Base-by-base conservation (phyloP, 23 tunicate species). In the Clavelina lepadiformis region DNA sequence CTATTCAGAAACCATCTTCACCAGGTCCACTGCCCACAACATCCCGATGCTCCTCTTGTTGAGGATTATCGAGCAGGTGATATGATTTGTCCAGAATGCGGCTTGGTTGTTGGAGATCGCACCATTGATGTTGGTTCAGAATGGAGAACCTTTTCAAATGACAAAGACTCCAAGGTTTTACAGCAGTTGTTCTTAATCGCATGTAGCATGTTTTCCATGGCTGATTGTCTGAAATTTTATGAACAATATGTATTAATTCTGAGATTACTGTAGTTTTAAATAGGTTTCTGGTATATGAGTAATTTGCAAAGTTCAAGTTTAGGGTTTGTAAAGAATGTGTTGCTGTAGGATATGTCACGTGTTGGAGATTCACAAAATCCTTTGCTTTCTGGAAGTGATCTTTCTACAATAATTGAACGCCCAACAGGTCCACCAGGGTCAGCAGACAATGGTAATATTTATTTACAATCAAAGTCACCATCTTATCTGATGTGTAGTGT, bases 11-110 rank as follows among this genome's bases (percentile, higher is more conserved):
- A 61, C 47, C 80, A 89, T 61, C 58, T 77, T 20, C 83, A 76
- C 46, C 98, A 91, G 63, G 72, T 93, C 1, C 80, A 75, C 31
- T 93, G 98, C 64, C 98, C 93, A 3, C 78, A 85, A 5, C 98
- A 93, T 56, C 98, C 98, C 19, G 94, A 84, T 62, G 95, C 79
- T 6, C 74, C 86, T 41, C 67, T 93, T 50, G 69, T 85, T 51
- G 98, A 93, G 74, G 98, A 93, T 79, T 85, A 93, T 53, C 58
- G 98, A 21, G 98, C 98, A 25, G 98, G 98, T 11, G 98, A 93
- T 37, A 85, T 93, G 94, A 74, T 93, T 49, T 93, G 98, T 38
- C 92, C 98, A 3, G 94, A 79, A 44, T 93, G 98, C 67, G 98
- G 98, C 0, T 46, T 93, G 1, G 98, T 93, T 33, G 98, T 93